Base-by-base conservation (phyloP, 2,888 invertebrate species). In the Tanypteryx hageni region DNA sequence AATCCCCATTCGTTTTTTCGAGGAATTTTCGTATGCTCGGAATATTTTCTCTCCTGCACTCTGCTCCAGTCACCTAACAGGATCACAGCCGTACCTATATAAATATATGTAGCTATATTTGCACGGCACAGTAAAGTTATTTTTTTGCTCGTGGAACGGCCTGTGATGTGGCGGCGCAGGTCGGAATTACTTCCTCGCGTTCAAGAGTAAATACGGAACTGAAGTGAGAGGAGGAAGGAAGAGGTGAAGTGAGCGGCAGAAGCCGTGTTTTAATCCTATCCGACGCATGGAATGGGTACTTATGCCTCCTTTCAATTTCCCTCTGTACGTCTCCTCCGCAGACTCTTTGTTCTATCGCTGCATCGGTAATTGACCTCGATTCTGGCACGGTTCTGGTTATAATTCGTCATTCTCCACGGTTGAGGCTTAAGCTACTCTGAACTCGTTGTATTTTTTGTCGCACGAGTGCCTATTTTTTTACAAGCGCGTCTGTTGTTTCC, bases 301-400 rank as follows among this genome's bases (percentile, higher is more conserved):
- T 64, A 5, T 64, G 64, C 13, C 8, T 13, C 22, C 68, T 68
- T 22, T 22, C n/a, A 11, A 68, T n/a, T 64, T 10, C n/a, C 64
- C 64, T 14, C 14, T 64, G 18, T 64, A n/a, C 68, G 68, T 68
- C 68, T 68, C 68, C 68, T 10, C 44, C 44, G 44, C 44, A 3
- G 44, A 44, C 44, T 44, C 64, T 64, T 64, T 16, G 16, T 16
- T 16, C 64, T 14, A 64, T 9, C 64, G n/a, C 27, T 61, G 61
- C 61, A 22, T 14, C 31, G 31, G 44, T 86, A 64, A 86, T 86
- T 86, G 86, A 61, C 86, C 86, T 31, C 61, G 31, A 86, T 86
- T 86, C 85, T 22, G n/a, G 31, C 59, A 13, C 86, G 7, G 85
- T 85, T 22, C 57, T n/a, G 86, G n/a, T 27, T 61, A 86, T 86